phyloP scores from a whole-genome alignment of 2,888 invertebrate genomes.

The Clepsis dumicolana region DNA sequence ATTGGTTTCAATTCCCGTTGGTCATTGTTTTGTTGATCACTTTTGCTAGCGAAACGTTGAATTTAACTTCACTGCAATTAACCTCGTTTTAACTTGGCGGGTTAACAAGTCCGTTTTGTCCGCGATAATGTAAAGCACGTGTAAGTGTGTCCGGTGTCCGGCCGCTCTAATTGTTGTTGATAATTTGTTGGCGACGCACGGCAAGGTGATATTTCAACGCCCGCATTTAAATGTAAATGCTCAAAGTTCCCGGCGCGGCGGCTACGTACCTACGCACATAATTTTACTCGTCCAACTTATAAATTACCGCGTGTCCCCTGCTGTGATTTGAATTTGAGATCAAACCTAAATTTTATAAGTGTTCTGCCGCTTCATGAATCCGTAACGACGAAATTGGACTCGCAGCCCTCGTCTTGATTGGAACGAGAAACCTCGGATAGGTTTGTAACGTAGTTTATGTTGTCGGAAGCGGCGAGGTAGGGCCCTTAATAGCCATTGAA shows the following conservation, averaged over 20 bases:
- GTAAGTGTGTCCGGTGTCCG: slow-evolving; percentile 53
- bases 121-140: slow-evolving; percentile 50
- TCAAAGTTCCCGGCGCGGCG: slow-evolving; percentile 68
- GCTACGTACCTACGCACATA: slow-evolving; percentile 72
- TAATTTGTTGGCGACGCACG: slow-evolving; percentile 67
- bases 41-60: slow-evolving; percentile 2
- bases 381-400: slow-evolving; percentile 51
- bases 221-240: slow-evolving; percentile 81
- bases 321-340: slow-evolving; percentile 69
- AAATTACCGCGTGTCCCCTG: slow-evolving; percentile 62
- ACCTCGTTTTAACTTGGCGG: slow-evolving; percentile 29
- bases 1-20: background rate
- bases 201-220: slow-evolving; percentile 78
- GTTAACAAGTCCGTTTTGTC: slow-evolving; percentile 42
- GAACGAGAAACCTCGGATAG: slow-evolving; percentile 44
- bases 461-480: slow-evolving; percentile 70
- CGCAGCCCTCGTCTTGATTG: slow-evolving; percentile 42
- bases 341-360: slow-evolving; percentile 68
- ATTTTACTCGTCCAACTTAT: slow-evolving; percentile 74
- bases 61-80: slow-evolving; percentile 6
- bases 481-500: slow-evolving; percentile 80
- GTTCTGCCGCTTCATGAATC: slow-evolving; percentile 53
- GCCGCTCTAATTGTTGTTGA: slow-evolving; percentile 76
- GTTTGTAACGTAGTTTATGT: slow-evolving; percentile 53
- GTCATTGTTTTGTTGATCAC: slow-evolving; percentile 12